These are phyloP conservation scores for Pseudachorutes palmiensis DNA, from an alignment of 1,140 invertebrate genomes.

Conservation along the genomic window DNA sequence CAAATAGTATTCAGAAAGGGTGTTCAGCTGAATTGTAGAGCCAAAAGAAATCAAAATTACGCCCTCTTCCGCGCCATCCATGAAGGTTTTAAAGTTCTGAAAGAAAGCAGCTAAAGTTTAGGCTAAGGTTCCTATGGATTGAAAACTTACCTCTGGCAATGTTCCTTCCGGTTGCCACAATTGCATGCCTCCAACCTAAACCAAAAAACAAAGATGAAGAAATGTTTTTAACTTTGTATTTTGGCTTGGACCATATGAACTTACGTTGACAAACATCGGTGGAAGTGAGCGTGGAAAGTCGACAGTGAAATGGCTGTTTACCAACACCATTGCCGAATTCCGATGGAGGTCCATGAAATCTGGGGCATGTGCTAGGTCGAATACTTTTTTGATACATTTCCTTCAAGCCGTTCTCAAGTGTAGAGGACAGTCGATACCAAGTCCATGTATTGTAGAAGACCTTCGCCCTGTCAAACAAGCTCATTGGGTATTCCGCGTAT, in stretches of 20 bases:
- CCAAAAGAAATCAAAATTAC: slow-evolving; percentile 31
- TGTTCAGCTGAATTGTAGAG: slow-evolving; percentile 22
- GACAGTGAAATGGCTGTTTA: slow-evolving; percentile 19
- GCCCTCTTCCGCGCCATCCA: slow-evolving; percentile 24
- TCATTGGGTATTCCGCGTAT: background rate
- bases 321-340: slow-evolving; percentile 15
- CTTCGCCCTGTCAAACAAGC: background rate
- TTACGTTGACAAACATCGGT: slow-evolving; percentile 10
- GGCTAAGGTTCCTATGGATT: background rate
- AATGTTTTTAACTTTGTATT: slow-evolving; percentile 4
- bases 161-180: background rate
- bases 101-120: background rate
- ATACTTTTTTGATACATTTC: background rate
- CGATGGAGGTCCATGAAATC: slow-evolving; percentile 18
- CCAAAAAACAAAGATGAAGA: slow-evolving; percentile 16
- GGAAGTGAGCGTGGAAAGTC: slow-evolving; percentile 28
- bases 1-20: slow-evolving; percentile 8
- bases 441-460: background rate
- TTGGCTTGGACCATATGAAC: background rate
- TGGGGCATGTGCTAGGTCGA: background rate
- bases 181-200: slow-evolving; percentile 21
- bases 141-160: background rate
- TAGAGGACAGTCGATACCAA: background rate
- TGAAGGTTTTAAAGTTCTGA: slow-evolving; percentile 23
- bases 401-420: background rate